Evolutionary conservation across 2,113 vertebrate species (phyloP), one percentile per base, ranked within the genome.

Genomic region (Heterotilapia buettikoferi): DNA sequence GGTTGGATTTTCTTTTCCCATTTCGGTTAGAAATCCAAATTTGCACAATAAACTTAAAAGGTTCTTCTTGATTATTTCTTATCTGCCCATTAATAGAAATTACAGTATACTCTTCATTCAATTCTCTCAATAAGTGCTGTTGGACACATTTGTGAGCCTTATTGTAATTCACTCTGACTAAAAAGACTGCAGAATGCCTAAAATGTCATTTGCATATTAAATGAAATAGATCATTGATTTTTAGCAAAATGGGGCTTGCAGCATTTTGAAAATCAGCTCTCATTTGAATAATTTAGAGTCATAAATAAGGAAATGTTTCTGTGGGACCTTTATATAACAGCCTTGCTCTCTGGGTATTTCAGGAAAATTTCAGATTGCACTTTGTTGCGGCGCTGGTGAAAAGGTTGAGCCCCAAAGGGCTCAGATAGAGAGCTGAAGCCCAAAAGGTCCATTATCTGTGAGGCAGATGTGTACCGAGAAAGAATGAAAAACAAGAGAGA

Each of bases 401-500:
- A 92, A 93, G 82, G 88, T 90, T 80, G 29, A 83, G 90, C 68
- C 89, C 83, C 87, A 53, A 24, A 61, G 80, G 89, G 40, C 26
- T 82, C 31, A 1, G 31, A 63, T n/a, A 63, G 50, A 24, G 47
- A 82, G 52, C 73, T 29, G 40, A 68, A 56, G 82, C 83, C 88
- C 89, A 82, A 86, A 83, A 90, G 83, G 92, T 88, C 90, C 47
- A 80, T 89, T 92, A 86, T 95, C 91, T 87, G 73, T 6, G 83
- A 82, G 79, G 86, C 90, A 91, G 89, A 89, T 71, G 90, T 88
- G 91, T 57, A 33, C 56, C 56, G 57, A 63, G 79, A 87, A 88
- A 84, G 88, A 92, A 95, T 86, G 73, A 92, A 88, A 90, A 94
- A 87, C 89, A 94, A 57, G 79, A 88, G 80, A 24, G 76, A 92